Conservation (phyloP, 2,888 invertebrate species). For the Criorhina ranunculi region DNA sequence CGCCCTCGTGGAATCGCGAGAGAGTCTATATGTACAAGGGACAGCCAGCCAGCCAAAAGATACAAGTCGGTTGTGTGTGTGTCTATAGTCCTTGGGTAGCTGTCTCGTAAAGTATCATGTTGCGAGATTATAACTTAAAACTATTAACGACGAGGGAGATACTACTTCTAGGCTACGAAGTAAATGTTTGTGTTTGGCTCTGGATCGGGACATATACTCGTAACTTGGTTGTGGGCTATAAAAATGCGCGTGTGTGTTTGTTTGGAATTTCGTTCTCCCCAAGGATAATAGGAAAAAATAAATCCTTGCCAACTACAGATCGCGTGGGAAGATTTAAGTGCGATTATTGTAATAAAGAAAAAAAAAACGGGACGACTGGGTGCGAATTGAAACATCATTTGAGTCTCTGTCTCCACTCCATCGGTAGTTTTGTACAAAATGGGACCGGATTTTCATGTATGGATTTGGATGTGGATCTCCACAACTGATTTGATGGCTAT, state of each 20-base stretch:
- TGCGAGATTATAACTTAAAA: conserved; percentile 76
- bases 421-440: not conserved
- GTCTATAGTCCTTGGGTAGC: conserved; percentile 42
- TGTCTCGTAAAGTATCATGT: conserved; percentile 76
- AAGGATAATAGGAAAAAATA: conserved; percentile 74
- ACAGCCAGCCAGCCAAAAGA: conserved; percentile 33
- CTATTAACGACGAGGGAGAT: conserved; percentile 68
- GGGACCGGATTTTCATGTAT: conserved; percentile 1
- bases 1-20: conserved; percentile 65
- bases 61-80: conserved; percentile 26
- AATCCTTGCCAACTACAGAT: conserved; percentile 75
- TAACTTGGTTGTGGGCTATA: conserved; percentile 52
- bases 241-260: conserved; percentile 41
- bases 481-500: conserved; percentile 40
- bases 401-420: not conserved
- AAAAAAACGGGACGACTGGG: conserved; percentile 34
- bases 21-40: conserved; percentile 10
- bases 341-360: conserved; percentile 70
- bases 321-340: conserved; percentile 76
- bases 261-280: conserved; percentile 64
- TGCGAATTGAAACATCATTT: conserved; percentile 74
- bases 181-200: conserved; percentile 46
- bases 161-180: conserved; percentile 9
- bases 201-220: not conserved
- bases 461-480: not conserved